Evolutionary conservation across 2,888 invertebrate species (phyloP).

Genomic region (Lomographa bimaculata): DNA sequence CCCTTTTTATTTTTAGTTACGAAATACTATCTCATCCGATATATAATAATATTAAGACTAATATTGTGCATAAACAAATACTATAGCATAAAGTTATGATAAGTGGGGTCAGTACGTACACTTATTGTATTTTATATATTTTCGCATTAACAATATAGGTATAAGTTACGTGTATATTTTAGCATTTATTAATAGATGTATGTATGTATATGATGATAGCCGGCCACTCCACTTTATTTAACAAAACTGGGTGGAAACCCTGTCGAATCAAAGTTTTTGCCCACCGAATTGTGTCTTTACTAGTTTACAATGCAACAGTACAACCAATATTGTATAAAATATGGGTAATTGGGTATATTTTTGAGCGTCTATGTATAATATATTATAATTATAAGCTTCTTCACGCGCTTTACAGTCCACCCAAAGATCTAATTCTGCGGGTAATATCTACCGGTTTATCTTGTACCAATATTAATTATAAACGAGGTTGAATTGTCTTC

Average conservation of each 20-base stretch:
- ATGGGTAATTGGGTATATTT: too few relatives aligned
- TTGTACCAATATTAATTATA: too few relatives aligned
- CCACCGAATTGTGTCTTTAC: conserved; percentile 57
- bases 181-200: conserved; percentile 58
- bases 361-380: too few relatives aligned
- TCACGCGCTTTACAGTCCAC: too few relatives aligned
- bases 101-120: conserved; percentile 42
- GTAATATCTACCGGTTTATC: too few relatives aligned
- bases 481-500: too few relatives aligned
- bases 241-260: conserved; percentile 33
- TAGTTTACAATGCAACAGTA: conserved; percentile 39
- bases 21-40: not conserved
- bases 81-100: conserved; percentile 7
- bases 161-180: conserved; percentile 57
- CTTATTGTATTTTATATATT: conserved; percentile 44
- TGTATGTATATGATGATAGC: conserved; percentile 60
- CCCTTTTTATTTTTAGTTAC: not conserved
- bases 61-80: conserved; percentile 1
- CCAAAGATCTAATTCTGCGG: too few relatives aligned
- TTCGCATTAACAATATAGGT: conserved; percentile 43
- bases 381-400: too few relatives aligned
- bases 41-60: too few relatives aligned
- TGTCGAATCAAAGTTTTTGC: conserved; percentile 39
- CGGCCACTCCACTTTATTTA: conserved; percentile 38
- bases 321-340: conserved; percentile 35